Conservation (phyloP, 2,113 vertebrate species). For the Lucifuga dentata region DNA sequence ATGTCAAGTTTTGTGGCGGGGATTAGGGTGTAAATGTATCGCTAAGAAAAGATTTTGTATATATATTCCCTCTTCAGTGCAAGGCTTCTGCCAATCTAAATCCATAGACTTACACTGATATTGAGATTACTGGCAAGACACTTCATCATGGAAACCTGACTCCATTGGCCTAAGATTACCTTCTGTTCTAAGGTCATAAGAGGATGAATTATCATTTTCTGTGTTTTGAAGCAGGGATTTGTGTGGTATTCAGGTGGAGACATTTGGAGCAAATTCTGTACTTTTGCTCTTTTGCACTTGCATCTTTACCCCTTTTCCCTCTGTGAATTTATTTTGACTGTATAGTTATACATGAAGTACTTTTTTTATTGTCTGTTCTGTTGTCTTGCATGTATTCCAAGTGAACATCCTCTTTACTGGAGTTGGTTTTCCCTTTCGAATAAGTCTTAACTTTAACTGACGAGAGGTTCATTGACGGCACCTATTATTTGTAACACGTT, state of each 20-base stretch:
- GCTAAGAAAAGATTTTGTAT: slow-evolving; percentile 15
- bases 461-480: slow-evolving; percentile 26
- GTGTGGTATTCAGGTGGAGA: slow-evolving; percentile 5
- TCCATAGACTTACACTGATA: slow-evolving; percentile 19
- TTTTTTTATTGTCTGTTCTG: slow-evolving; percentile 52
- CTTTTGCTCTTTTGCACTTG: slow-evolving; percentile 51
- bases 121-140: slow-evolving; percentile 11
- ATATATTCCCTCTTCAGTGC: slow-evolving; percentile 15
- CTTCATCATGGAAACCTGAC: slow-evolving; percentile 11
- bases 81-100: slow-evolving; percentile 17
- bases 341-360: slow-evolving; percentile 71
- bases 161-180: background rate
- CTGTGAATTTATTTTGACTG: slow-evolving; percentile 60
- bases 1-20: background rate
- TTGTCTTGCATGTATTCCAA: slow-evolving; percentile 85
- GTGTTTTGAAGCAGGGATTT: background rate
- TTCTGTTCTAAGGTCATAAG: background rate
- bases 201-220: slow-evolving; percentile 1
- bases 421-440: slow-evolving; percentile 6
- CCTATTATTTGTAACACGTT: background rate
- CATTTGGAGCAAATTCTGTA: slow-evolving; percentile 12
- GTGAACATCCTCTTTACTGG: slow-evolving; percentile 72
- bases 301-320: slow-evolving; percentile 24
- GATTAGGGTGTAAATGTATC: background rate
- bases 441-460: slow-evolving; percentile 51